phyloP scores from a whole-genome alignment of 1,140 invertebrate species.

The Neotoxoptera formosana region DNA sequence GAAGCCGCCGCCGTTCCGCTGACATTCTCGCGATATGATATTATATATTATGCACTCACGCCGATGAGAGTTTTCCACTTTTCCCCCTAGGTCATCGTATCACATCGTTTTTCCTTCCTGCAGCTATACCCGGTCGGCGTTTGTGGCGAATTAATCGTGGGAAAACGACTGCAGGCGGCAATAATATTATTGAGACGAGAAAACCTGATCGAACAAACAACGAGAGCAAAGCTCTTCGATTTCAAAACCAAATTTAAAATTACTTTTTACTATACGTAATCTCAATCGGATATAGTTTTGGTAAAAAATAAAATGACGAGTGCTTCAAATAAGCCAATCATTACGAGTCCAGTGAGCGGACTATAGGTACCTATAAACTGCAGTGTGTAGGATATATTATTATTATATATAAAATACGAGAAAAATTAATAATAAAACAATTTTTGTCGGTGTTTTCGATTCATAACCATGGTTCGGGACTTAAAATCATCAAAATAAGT shows the following conservation, averaged over 20 bases:
- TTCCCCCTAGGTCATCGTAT: too few relatives aligned
- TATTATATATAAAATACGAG: not conserved
- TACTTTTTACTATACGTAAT: not conserved
- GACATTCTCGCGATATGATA: not conserved
- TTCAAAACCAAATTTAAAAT: not conserved
- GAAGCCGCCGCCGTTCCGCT: not conserved
- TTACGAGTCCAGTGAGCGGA: not conserved
- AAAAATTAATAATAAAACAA: too few relatives aligned
- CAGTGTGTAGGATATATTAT: not conserved
- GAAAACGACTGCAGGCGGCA: too few relatives aligned
- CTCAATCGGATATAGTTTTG: not conserved
- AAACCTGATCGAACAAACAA: not conserved
- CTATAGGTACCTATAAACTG: too few relatives aligned
- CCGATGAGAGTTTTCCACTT: not conserved
- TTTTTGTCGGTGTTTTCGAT: too few relatives aligned
- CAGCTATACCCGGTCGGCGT: not conserved
- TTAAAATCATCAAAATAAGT: too few relatives aligned
- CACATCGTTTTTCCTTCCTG: not conserved
- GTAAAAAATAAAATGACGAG: not conserved
- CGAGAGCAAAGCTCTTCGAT: not conserved
- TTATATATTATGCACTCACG: not conserved
- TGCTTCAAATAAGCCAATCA: not conserved
- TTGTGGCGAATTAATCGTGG: not conserved
- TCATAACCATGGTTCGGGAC: not conserved
- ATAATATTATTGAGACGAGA: not conserved